Evolutionary conservation across 1,140 invertebrate species (phyloP), one percentile per base, ranked within the genome.

Genomic region (Pectinophora gossypiella): DNA sequence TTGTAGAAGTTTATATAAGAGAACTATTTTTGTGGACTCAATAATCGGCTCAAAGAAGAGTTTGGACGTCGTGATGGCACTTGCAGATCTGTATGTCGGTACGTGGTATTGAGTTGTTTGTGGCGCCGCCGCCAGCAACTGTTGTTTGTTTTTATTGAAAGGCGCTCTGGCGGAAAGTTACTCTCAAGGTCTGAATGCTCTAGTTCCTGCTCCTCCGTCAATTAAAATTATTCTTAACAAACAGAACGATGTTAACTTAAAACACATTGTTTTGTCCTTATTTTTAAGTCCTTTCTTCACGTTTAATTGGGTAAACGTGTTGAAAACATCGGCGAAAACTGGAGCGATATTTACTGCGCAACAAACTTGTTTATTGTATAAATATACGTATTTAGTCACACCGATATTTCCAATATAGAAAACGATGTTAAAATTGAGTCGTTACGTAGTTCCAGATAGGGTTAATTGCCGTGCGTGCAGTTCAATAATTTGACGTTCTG

Each of bases 31-130:
- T 68, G 61, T 68, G 56, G 46, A 35, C 48, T 67, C 56, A 44
- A 59, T 63, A 67, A 69, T 58, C 56, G 48, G 50, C 55, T 59
- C 27, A 43, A 56, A 48, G 46, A 63, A 51, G 27, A 32, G n/a
- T n/a, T 38, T 69, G 60, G 70, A 66, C 64, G 67, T 68, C 73
- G 71, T 69, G 69, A 83, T 86, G 83, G 81, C 83, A 58, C 72
- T 86, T 62, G 72, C 81, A 57, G 79, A 83, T 72, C 64, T 83
- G 59, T 86, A 78, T 79, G 66, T 76, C 63, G 83, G 83, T 86
- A 85, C 60, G 81, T 82, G 62, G 54, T 64, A 44, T 63, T 61
- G 16, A 20, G 53, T 64, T 69, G 19, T 60, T 56, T 64, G 45
- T 51, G 36, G 36, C 16, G 2, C 16, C 16, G 15, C 36, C 36